Evolutionary conservation across 2,888 invertebrate genomes (phyloP), one percentile per base, ranked within the genome.

Genomic region (Epinotia brunnichana): DNA sequence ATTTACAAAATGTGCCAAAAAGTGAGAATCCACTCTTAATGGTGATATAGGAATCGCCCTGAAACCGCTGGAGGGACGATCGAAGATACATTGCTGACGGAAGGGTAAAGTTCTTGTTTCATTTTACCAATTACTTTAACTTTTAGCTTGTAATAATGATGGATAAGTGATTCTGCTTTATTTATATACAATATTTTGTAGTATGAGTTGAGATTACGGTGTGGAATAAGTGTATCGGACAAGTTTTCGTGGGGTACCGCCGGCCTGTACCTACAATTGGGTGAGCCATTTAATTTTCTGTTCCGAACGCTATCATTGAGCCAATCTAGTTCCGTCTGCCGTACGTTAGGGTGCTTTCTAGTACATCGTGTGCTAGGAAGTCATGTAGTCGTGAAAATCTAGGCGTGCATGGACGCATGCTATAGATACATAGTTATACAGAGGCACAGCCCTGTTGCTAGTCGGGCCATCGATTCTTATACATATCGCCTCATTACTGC

Each of bases 1-100:
- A 81, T 79, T 86, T 88, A 87, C 91, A 93, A 91, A 90, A 93
- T 93, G 93, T 92, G 92, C 92, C 92, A 93, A 92, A 92, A 86
- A 91, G 91, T 92, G 90, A 92, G 85, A 89, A 90, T 89, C 89
- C 91, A 88, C 85, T 93, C 89, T 90, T 93, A 92, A 89, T 91
- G 86, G 91, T 92, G 92, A 83, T 90, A 85, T 91, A 89, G 85
- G 86, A 87, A 87, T 83, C 89, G 85, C 87, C 88, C 83, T 82
- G 87, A 87, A 87, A 87, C 88, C 86, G 87, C 89, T 87, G 90
- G 89, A 90, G 87, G 87, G 87, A 87, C 88, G 86, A 87, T 87
- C 87, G 87, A 88, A 88, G 87, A 86, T 86, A 88, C 85, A 83
- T 89, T 87, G 90, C 92, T 90, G 90, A 89, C 90, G 88, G 91